Evolutionary conservation across 2,888 invertebrate species (phyloP), one percentile per base, ranked within the genome.

Genomic region (Tenthredo livida): DNA sequence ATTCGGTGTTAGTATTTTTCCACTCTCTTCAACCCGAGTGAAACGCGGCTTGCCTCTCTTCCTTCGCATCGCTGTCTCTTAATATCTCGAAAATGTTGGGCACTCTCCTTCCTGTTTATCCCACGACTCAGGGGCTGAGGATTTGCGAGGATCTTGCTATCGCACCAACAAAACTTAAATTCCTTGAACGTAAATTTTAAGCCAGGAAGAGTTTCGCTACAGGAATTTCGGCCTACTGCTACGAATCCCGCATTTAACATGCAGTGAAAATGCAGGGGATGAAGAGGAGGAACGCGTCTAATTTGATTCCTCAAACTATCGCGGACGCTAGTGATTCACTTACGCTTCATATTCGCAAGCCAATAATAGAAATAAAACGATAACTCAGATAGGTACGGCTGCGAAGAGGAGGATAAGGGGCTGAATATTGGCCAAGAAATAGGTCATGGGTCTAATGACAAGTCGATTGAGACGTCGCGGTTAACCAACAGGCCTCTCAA

Each of bases 21-120:
- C 21, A 80, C 61, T 40, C 61, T 21, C n/a, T 40, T 33, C 37
- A 40, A 12, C 40, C 21, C 9, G 78, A 29, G 1, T 54, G 0
- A 37, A n/a, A 54, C 78, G 47, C 43, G 47, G 75, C 33, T 37
- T 33, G 50, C 37, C 54, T n/a, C 78, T 78, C 25, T 15, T 47
- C n/a, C 29, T 61, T 25, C 40, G 17, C 40, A 21, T n/a, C 17
- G 61, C 10, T 80, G 78, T 80, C 78, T 80, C 78, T 61, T 80
- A 80, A 80, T 80, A 80, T 80, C 80, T 25, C 80, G 80, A 29
- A 61, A 61, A 40, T 40, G 80, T 80, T 80, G 37, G 80, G 54
- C 54, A 77, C 61, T 80, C 50, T 50, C 61, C 61, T 61, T 61
- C n/a, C 40, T 25, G 80, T 25, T 80, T 61, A 80, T 80, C 61